Conservation (phyloP, 2,888 invertebrate genomes). For the Crepidodera aurea region DNA sequence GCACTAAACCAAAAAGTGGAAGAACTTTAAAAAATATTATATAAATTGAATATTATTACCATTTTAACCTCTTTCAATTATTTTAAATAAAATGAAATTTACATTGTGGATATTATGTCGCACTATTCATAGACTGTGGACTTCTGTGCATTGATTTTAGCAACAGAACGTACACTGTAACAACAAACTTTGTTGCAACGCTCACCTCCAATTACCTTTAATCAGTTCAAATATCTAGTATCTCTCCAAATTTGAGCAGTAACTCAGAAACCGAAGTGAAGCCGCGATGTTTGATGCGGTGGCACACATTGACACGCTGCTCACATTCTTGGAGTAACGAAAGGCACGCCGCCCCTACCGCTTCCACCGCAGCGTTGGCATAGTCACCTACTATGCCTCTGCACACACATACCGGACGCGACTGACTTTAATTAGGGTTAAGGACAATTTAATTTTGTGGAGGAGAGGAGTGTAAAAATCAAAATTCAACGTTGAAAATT, state of each 20-base stretch:
- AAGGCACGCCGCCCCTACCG: slow-evolving; percentile 17
- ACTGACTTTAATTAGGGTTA: slow-evolving; percentile 14
- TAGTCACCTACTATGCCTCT: slow-evolving; percentile 12
- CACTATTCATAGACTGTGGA: no score
- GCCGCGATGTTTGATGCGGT: slow-evolving; percentile 17
- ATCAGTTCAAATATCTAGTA: background rate
- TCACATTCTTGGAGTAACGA: slow-evolving; percentile 17
- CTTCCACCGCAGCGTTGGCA: slow-evolving; percentile 2
- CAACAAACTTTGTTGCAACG: no score
- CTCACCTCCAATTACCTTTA: background rate
- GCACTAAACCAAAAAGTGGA: no score
- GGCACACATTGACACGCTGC: slow-evolving; percentile 20
- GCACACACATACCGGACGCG: slow-evolving; percentile 11
- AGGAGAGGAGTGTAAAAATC: no score
- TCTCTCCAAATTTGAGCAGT: background rate
- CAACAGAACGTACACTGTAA: no score
- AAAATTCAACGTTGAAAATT: no score
- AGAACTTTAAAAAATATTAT: no score
- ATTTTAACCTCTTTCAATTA: no score
- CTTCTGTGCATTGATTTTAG: no score
- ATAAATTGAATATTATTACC: no score
- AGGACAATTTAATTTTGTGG: slow-evolving; percentile 14
- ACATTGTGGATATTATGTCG: no score
- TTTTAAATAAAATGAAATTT: no score
- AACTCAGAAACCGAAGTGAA: background rate